Conservation (phyloP, 1,140 invertebrate species). For the Neotoxoptera formosana region DNA sequence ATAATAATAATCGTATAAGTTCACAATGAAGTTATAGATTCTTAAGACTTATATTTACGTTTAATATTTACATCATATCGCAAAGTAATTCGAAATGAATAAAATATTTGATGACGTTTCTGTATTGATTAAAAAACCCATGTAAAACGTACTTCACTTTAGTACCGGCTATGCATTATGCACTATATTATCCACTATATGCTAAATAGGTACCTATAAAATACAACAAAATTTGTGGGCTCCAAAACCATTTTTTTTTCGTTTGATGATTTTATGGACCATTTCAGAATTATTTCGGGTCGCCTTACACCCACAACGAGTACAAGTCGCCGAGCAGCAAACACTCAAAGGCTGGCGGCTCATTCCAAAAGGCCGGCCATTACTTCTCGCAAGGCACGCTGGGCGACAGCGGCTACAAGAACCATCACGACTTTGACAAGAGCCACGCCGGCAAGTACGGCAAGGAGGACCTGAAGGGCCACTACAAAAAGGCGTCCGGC, state of each 20-base stretch:
- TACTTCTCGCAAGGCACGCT: constrained; percentile 66
- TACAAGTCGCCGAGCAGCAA: constrained; percentile 56
- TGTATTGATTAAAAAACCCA: too few species aligned
- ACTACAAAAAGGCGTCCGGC: constrained; percentile 60
- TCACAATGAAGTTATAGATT: too few species aligned
- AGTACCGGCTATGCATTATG: too few species aligned
- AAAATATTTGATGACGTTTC: too few species aligned
- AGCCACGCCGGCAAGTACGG: constrained; percentile 60
- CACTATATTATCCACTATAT: too few species aligned
- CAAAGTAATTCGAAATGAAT: too few species aligned
- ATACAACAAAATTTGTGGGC: neutral
- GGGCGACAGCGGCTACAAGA: constrained; percentile 69
- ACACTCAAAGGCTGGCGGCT: constrained; percentile 63
- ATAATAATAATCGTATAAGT: too few species aligned
- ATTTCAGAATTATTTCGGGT: constrained; percentile 10
- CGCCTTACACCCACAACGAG: constrained; percentile 47
- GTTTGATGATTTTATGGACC: neutral
- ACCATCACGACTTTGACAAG: constrained; percentile 64
- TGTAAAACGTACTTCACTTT: too few species aligned
- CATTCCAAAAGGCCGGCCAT: constrained; percentile 66
- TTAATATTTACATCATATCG: too few species aligned
- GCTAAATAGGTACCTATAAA: too few species aligned
- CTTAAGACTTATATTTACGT: too few species aligned
- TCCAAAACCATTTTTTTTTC: neutral
- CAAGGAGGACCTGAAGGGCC: constrained; percentile 60